Evolutionary conservation across 2,113 vertebrate genomes (phyloP).

Genomic region (Nycticryphes semicollaris): DNA sequence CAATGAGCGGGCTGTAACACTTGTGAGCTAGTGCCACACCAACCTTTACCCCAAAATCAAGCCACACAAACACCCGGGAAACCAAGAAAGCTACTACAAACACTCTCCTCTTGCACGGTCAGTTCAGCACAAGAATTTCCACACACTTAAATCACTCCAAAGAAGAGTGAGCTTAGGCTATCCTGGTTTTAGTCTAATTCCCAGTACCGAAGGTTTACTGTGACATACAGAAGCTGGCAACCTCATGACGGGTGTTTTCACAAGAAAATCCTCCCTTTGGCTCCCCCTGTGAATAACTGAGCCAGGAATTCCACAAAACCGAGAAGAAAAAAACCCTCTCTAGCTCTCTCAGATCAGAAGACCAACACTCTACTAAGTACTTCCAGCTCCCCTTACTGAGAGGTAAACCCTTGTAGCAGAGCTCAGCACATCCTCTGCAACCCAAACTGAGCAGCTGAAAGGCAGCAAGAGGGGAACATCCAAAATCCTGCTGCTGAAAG

Average conservation of each 20-base stretch:
- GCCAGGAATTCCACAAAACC: background rate
- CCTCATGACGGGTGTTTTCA: background rate
- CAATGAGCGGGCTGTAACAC: background rate
- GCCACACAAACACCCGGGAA: no score
- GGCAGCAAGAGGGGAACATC: background rate
- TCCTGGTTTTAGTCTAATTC: background rate
- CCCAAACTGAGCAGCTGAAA: background rate
- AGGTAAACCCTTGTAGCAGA: background rate
- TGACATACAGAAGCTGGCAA: background rate
- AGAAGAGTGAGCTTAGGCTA: background rate
- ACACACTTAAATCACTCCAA: background rate
- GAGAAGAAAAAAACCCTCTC: background rate
- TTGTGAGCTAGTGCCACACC: background rate
- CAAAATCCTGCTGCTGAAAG: background rate
- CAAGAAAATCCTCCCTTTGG: background rate
- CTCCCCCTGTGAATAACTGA: background rate
- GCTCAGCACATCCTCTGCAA: background rate
- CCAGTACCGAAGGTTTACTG: background rate
- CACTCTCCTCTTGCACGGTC: background rate
- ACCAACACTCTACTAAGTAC: background rate
- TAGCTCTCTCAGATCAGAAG: background rate
- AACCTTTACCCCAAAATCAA: background rate
- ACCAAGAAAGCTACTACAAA: background rate
- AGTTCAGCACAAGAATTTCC: background rate
- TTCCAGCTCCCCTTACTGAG: background rate